Evolutionary conservation across 1,140 invertebrate species (phyloP), one percentile per base, ranked within the genome.

Genomic region (Uloborus diversus): DNA sequence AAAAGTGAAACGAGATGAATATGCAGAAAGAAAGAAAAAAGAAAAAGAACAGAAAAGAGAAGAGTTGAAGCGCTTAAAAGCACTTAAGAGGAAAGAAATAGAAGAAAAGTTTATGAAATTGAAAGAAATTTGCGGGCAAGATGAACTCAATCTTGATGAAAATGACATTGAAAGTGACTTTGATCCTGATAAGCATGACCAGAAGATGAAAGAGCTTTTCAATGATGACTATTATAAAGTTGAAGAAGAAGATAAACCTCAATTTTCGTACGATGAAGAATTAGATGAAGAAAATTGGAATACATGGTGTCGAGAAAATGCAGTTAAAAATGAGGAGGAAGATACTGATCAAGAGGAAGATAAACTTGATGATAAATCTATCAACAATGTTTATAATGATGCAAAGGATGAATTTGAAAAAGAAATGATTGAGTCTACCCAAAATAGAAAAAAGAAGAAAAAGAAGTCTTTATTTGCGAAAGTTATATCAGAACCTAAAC

Each of bases 11-110:
- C 25, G 92, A 94, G 86, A 71, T 91, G 0, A 94, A 93, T 84
- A 87, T 92, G 84, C 89, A 93, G 76, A 98, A 97, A 83, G 83
- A 85, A 83, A 84, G 79, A 83, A 85, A 84, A 80, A 75, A 28
- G 94, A 97, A 86, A 96, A 96, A 85, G 84, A 91, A 71, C 89
- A 90, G 76, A 95, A 94, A 85, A 90, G 91, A 88, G 92, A 96
- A 84, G 96, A 98, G 86, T 88, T 99, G 14, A 94, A 94, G 59
- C 89, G 93, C 82, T 85, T 97, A 1, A 95, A 97, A 86, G 92
- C 93, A 9, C 85, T 96, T 57, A 98, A 97, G 85, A 88, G 92
- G 57, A 93, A 94, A 86, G 96, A 99, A 88, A 96, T 98, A 78
- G 89, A 94, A 84, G 92, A 95, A 78, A 97, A 96, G 87, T 91